Evolutionary conservation across 1,140 invertebrate genomes (phyloP).

Genomic region (Orussus abietinus): DNA sequence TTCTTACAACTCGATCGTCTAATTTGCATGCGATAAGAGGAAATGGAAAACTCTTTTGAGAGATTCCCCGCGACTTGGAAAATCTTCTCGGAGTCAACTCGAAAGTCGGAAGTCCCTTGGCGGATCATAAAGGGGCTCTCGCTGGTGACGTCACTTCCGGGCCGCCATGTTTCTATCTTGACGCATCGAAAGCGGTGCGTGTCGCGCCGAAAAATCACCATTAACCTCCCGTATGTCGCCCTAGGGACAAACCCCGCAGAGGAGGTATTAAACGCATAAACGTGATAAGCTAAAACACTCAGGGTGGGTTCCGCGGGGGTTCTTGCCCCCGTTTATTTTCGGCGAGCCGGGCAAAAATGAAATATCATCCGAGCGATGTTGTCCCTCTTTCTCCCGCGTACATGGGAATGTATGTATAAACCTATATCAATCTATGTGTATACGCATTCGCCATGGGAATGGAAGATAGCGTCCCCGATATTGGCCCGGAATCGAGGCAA

Average conservation of each 20-base stretch:
- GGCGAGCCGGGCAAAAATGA: constrained; percentile 18
- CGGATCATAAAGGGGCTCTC: too few species aligned
- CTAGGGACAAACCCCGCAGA: constrained; percentile 31
- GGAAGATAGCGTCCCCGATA: constrained; percentile 9
- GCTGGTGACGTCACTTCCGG: too few species aligned
- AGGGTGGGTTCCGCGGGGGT: constrained; percentile 22
- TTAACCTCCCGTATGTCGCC: constrained; percentile 45
- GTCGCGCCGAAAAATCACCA: constrained; percentile 42
- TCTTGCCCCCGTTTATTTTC: constrained; percentile 14
- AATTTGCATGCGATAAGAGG: too few species aligned
- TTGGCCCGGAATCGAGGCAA: not conserved
- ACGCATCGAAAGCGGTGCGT: not conserved
- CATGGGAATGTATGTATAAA: not conserved
- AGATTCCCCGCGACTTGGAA: too few species aligned
- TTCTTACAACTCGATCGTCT: too few species aligned
- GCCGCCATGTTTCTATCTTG: too few species aligned
- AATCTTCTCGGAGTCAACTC: too few species aligned
- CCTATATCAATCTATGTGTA: too few species aligned
- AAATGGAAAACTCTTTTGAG: too few species aligned
- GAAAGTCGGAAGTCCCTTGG: too few species aligned
- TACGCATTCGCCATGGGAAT: too few species aligned
- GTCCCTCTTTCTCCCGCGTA: too few species aligned
- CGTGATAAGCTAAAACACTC: constrained; percentile 50
- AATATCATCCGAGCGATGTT: constrained; percentile 18
- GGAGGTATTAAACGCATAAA: constrained; percentile 42